Evolutionary conservation across 1,140 invertebrate genomes (phyloP).

Genomic region (Bombus balteatus): DNA sequence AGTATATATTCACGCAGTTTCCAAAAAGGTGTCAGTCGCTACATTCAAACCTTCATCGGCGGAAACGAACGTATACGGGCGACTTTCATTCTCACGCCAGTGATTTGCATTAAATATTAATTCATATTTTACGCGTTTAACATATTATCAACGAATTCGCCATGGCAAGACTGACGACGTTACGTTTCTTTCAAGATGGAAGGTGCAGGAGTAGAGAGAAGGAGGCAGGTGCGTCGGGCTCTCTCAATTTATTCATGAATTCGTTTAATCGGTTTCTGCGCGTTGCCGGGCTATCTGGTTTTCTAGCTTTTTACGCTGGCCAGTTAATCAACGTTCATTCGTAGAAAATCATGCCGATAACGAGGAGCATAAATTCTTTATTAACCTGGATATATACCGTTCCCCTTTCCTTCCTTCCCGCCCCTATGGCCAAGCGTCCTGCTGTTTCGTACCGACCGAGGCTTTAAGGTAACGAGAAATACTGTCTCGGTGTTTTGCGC

Average conservation of each 20-base stretch:
- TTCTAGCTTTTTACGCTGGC: constrained; percentile 74
- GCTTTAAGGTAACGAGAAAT: too few species aligned
- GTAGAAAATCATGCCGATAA: constrained; percentile 81
- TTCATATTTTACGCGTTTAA: neutral
- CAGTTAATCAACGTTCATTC: constrained; percentile 81
- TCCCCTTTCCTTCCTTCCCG: neutral
- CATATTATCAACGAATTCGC: neutral
- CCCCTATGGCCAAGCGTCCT: neutral
- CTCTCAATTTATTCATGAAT: constrained; percentile 82
- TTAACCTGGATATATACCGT: constrained; percentile 62
- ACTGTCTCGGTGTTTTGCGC: neutral
- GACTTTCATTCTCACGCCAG: neutral
- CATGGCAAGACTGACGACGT: constrained; percentile 1
- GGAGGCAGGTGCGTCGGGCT: constrained; percentile 73
- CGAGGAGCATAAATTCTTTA: constrained; percentile 81
- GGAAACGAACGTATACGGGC: neutral
- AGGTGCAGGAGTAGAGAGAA: constrained; percentile 23
- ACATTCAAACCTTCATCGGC: too few species aligned
- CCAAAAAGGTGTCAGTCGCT: too few species aligned
- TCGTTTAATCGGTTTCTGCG: constrained; percentile 81
- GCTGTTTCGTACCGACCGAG: neutral
- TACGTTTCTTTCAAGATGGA: constrained; percentile 9
- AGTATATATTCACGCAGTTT: too few species aligned
- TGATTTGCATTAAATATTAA: neutral
- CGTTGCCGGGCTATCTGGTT: constrained; percentile 76